phyloP scores from a whole-genome alignment of 2,888 invertebrate species.

The Criorhina ranunculi region DNA sequence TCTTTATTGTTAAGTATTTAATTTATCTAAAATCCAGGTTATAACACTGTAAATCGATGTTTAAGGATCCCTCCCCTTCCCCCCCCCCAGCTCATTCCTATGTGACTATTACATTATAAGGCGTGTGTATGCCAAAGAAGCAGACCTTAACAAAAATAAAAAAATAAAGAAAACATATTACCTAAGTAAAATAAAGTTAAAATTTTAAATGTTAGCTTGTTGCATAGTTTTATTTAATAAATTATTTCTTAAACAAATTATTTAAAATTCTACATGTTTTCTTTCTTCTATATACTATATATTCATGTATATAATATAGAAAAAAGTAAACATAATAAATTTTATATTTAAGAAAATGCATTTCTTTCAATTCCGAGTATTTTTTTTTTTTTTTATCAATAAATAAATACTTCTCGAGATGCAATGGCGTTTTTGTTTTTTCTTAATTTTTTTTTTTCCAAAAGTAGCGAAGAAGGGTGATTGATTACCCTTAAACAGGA shows the following conservation, averaged over 20 bases:
- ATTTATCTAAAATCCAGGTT: background rate
- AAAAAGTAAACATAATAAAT: no score
- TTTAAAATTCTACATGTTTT: conserved; percentile 3
- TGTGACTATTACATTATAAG: conserved; percentile 16
- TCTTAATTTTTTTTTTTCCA: no score
- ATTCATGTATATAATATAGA: background rate
- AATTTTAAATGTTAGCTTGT: conserved; percentile 7
- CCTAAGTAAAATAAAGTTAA: background rate
- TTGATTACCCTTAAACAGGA: no score
- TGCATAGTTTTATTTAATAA: conserved; percentile 20
- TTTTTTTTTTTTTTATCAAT: no score
- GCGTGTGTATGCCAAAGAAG: conserved; percentile 39
- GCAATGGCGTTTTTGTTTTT: no score
- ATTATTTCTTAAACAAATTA: conserved; percentile 7
- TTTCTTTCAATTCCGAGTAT: no score
- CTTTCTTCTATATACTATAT: background rate
- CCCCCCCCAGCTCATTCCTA: conserved; percentile 31
- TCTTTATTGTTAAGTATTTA: background rate
- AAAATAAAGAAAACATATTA: conserved; percentile 11
- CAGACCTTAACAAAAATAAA: no score
- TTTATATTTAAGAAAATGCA: no score
- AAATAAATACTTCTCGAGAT: no score
- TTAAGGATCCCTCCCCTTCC: background rate
- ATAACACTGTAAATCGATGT: background rate
- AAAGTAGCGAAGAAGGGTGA: no score